phyloP scores from a whole-genome alignment of 2,113 vertebrate species.

The Erinaceus europaeus region DNA sequence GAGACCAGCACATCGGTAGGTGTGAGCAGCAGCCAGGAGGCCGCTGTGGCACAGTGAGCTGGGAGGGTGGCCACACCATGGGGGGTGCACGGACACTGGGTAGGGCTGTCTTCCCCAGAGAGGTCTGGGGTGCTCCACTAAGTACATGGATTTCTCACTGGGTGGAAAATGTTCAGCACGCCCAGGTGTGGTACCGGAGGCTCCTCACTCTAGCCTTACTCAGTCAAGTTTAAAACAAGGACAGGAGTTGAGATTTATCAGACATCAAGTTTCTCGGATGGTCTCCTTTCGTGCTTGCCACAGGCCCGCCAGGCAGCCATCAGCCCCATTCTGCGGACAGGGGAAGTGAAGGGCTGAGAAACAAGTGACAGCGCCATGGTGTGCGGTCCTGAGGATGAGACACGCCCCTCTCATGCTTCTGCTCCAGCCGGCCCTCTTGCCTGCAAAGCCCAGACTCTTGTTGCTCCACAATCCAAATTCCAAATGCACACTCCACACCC shows the following conservation, averaged over 20 bases:
- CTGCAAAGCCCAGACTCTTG: not conserved
- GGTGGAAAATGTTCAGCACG: not conserved
- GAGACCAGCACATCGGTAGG: not conserved
- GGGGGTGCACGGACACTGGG: not conserved
- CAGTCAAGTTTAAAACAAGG: not conserved
- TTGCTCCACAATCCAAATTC: not conserved
- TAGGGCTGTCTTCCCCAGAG: no score
- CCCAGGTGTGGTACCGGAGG: not conserved
- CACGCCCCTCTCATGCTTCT: no score
- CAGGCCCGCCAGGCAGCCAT: not conserved
- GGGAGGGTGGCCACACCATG: fast-evolving
- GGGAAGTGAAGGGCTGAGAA: not conserved
- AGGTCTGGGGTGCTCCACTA: not conserved
- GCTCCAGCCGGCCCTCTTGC: no score
- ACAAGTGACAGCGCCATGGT: not conserved
- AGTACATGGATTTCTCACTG: not conserved
- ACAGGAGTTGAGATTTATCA: not conserved
- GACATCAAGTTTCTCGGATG: not conserved
- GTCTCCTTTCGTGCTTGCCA: not conserved
- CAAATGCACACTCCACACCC: not conserved
- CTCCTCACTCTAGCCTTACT: not conserved
- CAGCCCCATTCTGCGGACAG: not conserved
- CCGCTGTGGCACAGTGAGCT: no score
- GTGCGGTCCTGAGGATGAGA: no score
- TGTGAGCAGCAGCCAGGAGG: no score